phyloP scores from a whole-genome alignment of 2,888 invertebrate genomes.

The Phortica okadai region DNA sequence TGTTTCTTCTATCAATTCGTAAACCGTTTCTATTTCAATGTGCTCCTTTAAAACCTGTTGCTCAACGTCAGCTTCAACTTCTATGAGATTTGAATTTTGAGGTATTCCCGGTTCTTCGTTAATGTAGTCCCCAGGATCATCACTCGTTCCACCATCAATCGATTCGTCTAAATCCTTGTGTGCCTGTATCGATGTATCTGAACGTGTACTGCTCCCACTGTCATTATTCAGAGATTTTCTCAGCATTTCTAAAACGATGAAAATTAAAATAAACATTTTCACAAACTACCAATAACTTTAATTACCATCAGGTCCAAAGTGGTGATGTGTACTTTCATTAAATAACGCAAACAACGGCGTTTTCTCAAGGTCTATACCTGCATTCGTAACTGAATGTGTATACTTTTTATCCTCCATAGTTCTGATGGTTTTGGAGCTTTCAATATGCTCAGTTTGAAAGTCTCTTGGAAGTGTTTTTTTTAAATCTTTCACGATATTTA shows the following conservation, averaged over 20 bases:
- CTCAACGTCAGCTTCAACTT: background rate
- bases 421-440: background rate
- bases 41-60: background rate
- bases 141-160: background rate
- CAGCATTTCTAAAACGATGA: background rate
- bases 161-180: slow-evolving; percentile 19
- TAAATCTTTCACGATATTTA: slow-evolving; percentile 54
- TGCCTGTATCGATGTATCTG: slow-evolving; percentile 9
- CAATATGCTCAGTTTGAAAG: background rate
- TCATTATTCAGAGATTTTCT: background rate
- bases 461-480: slow-evolving; percentile 24
- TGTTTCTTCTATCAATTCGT: background rate
- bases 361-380: background rate
- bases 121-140: background rate
- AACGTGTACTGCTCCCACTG: slow-evolving; percentile 7
- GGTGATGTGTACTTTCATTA: background rate
- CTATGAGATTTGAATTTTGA: background rate
- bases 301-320: background rate
- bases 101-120: background rate
- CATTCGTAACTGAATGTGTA: background rate
- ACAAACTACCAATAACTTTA: background rate
- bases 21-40: background rate
- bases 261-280: background rate
- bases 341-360: background rate
- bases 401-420: too few species aligned